A percentile compares a stretch with the other conserved stretches of the same genome.
These are phyloP conservation scores for Eunapius fragilis DNA, from an alignment of 37 sponge, comb jelly and placozoan genomes.

Conservation along the genomic window DNA sequence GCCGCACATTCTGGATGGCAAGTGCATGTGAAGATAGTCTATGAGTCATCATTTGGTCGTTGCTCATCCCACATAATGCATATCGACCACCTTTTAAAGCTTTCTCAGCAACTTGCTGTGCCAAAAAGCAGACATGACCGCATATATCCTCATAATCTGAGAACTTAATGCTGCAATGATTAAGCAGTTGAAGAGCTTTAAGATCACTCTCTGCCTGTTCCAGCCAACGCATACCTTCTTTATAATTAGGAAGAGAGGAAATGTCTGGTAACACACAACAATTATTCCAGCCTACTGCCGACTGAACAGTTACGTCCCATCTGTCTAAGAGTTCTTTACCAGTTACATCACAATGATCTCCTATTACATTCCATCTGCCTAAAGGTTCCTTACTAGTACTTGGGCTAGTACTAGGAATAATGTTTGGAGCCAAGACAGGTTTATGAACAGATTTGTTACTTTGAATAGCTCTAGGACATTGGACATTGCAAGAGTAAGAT, in stretches of 20 bases:
- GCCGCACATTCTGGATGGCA: constrained; percentile 8
- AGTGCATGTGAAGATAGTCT: constrained; percentile 3
- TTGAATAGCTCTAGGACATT: too few relatives aligned
- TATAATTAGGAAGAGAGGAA: neutral
- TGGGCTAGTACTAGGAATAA: too few relatives aligned
- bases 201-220: constrained; percentile 43
- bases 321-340: too few relatives aligned
- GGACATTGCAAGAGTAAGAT: too few relatives aligned
- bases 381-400: too few relatives aligned
- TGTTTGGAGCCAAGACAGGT: too few relatives aligned
- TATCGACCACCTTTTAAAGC: constrained; percentile 64
- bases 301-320: too few relatives aligned
- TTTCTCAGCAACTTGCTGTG: constrained; percentile 80
- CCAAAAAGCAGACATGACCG: constrained; percentile 48
- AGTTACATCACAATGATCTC: too few relatives aligned
- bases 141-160: neutral
- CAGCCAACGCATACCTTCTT: constrained; percentile 49
- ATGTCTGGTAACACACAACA: too few relatives aligned
- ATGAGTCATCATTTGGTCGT: constrained; percentile 6
- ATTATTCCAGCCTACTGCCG: too few relatives aligned
- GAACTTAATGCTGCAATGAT: neutral
- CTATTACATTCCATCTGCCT: too few relatives aligned
- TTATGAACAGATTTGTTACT: too few relatives aligned
- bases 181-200: constrained; percentile 5
- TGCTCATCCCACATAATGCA: constrained; percentile 4